phyloP scores from a whole-genome alignment of 2,888 invertebrate species.

The Tromatobia lineatoria region DNA sequence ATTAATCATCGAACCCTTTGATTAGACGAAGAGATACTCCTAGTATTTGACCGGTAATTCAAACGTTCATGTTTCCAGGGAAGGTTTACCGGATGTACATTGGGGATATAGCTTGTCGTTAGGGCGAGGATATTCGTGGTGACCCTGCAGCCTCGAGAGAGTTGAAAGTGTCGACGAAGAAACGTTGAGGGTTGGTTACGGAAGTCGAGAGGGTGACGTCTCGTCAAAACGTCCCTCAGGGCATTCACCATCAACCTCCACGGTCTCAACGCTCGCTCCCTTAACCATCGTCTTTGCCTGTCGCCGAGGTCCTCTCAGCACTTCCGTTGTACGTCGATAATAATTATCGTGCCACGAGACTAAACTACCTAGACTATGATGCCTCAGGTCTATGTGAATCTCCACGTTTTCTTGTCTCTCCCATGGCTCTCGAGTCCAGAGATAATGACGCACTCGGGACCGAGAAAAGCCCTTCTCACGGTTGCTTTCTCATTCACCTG shows the following conservation, averaged over 20 bases:
- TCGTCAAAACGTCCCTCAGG: constrained; percentile 64
- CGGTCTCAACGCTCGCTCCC: background rate
- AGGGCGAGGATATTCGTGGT: background rate
- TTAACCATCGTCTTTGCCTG: constrained; percentile 29
- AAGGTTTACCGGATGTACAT: background rate
- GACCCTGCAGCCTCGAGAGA: constrained; percentile 1
- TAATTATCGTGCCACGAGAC: constrained; percentile 64
- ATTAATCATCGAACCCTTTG: background rate
- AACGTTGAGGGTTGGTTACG: constrained; percentile 32
- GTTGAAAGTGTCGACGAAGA: constrained; percentile 7
- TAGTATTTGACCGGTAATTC: background rate
- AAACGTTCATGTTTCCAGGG: too few species aligned
- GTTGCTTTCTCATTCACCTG: constrained; percentile 27
- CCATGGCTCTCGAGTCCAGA: constrained; percentile 44
- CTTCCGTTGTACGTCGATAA: constrained; percentile 60
- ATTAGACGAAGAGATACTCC: background rate
- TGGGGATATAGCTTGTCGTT: background rate
- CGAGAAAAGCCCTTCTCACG: constrained; percentile 35
- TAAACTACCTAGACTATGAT: constrained; percentile 49
- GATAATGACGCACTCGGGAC: constrained; percentile 64
- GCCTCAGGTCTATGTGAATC: constrained; percentile 4
- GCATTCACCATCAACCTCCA: constrained; percentile 32
- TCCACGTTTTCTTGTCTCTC: constrained; percentile 11
- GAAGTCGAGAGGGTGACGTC: constrained; percentile 53
- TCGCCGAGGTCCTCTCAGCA: constrained; percentile 24